Evolutionary conservation across 2,888 invertebrate species (phyloP), one percentile per base, ranked within the genome.

Genomic region (Corythucha ciliata): DNA sequence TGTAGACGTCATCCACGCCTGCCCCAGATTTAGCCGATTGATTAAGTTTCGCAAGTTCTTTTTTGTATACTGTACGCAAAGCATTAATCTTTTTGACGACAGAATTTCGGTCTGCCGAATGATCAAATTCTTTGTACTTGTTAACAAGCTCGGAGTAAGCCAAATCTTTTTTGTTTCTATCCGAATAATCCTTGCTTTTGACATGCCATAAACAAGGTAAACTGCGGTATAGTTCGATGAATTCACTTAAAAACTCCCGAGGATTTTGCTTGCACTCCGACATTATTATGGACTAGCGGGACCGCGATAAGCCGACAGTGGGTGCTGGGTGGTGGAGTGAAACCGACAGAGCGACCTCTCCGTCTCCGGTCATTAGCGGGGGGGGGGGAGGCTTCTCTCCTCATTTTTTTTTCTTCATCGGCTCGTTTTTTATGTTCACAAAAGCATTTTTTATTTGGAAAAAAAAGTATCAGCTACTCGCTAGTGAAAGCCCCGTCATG

Each of bases 131-230:
- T 26, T 25, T 18, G 27, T 29, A 29, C 20, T 44, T 44, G 24
- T 41, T 33, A 5, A 45, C 45, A 32, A 45, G 32, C 12, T 32
- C 32, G 45, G 32, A 22, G 18, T 45, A 33, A 18, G 32, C 33
- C 34, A 22, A 34, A n/a, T 32, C 32, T 45, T 45, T 45, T n/a
- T 33, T 21, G 34, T 45, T 33, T 32, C 21, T 21, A 34, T 33
- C 45, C 18, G 33, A 8, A 21, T 45, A 33, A n/a, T 45, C 45
- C 22, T 45, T 45, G 22, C 33, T 33, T 20, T 45, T 45, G 20
- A 45, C 33, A 33, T 45, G 32, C 45, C 45, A 45, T 34, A 45
- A 45, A 33, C 45, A 29, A 4, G 45, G 45, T 20, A 45, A 45
- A n/a, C 20, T 33, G 20, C 22, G 12, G 33, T 45, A 45, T 24